Conservation (phyloP, 1,140 invertebrate species). For the Drosophila ercepeae region DNA sequence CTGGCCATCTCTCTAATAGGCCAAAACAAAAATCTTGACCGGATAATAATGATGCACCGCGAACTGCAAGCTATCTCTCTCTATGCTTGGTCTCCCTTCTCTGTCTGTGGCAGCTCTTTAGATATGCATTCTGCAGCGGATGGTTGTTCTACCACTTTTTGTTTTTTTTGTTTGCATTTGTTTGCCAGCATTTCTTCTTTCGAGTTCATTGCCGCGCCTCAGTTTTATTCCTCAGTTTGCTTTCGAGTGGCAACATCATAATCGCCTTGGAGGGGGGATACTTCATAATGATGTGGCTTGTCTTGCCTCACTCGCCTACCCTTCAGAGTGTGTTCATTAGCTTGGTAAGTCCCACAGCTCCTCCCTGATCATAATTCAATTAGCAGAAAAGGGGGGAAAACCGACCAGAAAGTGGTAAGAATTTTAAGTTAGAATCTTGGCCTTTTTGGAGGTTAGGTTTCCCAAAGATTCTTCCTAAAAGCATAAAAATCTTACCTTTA, state of each 20-base stretch:
- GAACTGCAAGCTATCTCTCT: constrained; percentile 32
- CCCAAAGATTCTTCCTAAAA: background rate
- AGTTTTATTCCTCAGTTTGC: constrained; percentile 42
- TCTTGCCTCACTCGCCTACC: constrained; percentile 60
- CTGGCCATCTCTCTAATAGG: constrained; percentile 45
- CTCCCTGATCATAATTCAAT: constrained; percentile 76
- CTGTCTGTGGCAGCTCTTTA: constrained; percentile 29
- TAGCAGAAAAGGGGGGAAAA: constrained; percentile 30
- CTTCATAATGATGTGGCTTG: constrained; percentile 4
- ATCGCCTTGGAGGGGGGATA: constrained; percentile 23
- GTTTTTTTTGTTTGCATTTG: constrained; percentile 32
- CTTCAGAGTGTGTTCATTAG: constrained; percentile 68
- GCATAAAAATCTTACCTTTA: constrained; percentile 2
- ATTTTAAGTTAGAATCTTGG: too few species aligned
- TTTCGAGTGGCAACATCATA: constrained; percentile 52
- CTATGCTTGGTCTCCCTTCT: constrained; percentile 1
- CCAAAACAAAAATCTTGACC: constrained; percentile 40
- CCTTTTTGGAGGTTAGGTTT: background rate
- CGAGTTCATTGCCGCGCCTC: constrained; percentile 73
- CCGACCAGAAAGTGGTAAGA: constrained; percentile 18
- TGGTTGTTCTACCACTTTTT: constrained; percentile 9
- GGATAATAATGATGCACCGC: constrained; percentile 48
- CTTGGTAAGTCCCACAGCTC: constrained; percentile 32
- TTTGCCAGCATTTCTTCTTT: constrained; percentile 66
- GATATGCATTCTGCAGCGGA: constrained; percentile 42